Evolutionary conservation across 2,113 vertebrate species (phyloP).

Genomic region (Notarius lentiginosus): DNA sequence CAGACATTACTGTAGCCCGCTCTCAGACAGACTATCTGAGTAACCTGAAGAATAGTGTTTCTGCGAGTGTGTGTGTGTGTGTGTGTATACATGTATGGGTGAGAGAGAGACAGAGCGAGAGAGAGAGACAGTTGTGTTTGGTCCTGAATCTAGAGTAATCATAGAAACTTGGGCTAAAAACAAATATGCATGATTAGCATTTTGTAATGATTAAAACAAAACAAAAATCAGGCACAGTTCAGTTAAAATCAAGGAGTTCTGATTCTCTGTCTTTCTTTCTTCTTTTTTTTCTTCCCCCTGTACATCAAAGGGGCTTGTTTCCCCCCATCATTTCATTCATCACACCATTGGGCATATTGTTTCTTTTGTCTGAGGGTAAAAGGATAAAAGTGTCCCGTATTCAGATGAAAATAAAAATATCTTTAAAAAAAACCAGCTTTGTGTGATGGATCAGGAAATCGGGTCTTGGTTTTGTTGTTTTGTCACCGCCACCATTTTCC

Average conservation of each 20-base stretch:
- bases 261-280: slow-evolving; percentile 17
- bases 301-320: neutral
- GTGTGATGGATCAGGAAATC: slow-evolving; percentile 29
- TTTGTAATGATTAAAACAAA: slow-evolving; percentile 69
- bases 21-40: neutral
- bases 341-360: neutral
- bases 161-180: slow-evolving; percentile 37
- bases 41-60: neutral
- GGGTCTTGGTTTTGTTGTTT: slow-evolving; percentile 46
- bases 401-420: slow-evolving; percentile 26
- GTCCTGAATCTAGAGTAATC: slow-evolving; percentile 14
- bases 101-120: neutral
- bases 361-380: slow-evolving; percentile 42
- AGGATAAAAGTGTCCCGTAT: slow-evolving; percentile 50
- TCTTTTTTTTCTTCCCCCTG: neutral
- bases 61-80: neutral
- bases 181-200: slow-evolving; percentile 54
- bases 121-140: neutral
- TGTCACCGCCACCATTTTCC: slow-evolving; percentile 10
- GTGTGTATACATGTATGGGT: neutral
- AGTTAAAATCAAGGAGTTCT: slow-evolving; percentile 47
- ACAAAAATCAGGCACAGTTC: slow-evolving; percentile 47
- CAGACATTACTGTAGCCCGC: neutral
- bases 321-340: neutral
- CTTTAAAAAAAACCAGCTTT: neutral